phyloP scores from a whole-genome alignment of 2,797 vertebrate species.

The Forpus xanthops region DNA sequence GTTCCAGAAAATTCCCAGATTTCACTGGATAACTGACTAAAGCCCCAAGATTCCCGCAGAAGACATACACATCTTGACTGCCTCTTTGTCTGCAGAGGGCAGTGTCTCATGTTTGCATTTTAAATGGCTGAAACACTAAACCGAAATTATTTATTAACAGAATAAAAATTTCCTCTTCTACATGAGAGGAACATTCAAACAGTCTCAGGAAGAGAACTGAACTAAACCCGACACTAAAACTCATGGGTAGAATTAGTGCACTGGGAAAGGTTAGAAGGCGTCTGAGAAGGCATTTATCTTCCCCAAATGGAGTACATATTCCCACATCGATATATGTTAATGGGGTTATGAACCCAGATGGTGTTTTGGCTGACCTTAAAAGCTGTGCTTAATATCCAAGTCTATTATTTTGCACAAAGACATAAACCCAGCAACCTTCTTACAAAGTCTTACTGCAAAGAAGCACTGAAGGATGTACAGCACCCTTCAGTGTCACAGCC shows the following conservation, averaged over 20 bases:
- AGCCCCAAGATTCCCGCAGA: background rate
- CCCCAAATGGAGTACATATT: background rate
- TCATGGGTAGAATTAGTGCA: background rate
- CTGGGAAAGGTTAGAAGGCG: background rate
- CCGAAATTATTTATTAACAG: slow-evolving; percentile 35
- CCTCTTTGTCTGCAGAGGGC: slow-evolving; percentile 47
- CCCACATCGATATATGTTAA: background rate
- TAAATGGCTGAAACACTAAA: slow-evolving; percentile 12
- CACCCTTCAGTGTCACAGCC: background rate
- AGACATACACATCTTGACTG: background rate
- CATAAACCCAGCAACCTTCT: background rate
- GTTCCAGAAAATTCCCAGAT: background rate
- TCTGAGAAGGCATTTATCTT: background rate
- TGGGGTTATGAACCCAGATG: background rate
- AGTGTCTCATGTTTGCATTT: slow-evolving; percentile 23
- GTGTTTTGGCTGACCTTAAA: background rate
- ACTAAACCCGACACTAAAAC: background rate
- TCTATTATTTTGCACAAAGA: background rate
- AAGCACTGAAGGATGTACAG: background rate
- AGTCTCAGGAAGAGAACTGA: background rate
- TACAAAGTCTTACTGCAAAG: background rate
- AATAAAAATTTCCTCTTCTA: slow-evolving; percentile 13
- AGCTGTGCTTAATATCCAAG: background rate
- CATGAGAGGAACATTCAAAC: background rate
- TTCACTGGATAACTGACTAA: background rate